Percentiles rank a stretch among this genome's conserved stretches.
Evolutionary conservation across 2,113 vertebrate species (phyloP).

Genomic region (Ondatra zibethicus): DNA sequence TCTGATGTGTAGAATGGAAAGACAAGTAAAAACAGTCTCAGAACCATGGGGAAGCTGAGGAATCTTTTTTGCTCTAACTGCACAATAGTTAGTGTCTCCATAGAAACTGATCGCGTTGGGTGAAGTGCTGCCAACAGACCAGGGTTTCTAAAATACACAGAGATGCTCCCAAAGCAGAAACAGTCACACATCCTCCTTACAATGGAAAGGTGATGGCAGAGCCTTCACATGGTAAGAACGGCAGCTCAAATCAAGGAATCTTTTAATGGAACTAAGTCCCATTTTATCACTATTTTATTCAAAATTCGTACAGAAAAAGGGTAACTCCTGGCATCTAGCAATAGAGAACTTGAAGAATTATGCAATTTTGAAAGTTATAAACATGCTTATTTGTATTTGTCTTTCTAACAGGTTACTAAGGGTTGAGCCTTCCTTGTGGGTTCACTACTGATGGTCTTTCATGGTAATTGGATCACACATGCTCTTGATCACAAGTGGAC

Average conservation of each 20-base stretch:
- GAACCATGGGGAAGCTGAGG: constrained; percentile 56
- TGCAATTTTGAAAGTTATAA: neutral
- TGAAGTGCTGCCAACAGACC: constrained; percentile 69
- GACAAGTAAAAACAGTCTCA: constrained; percentile 63
- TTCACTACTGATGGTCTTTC: neutral
- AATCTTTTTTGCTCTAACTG: constrained; percentile 41
- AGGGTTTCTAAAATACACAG: constrained; percentile 60
- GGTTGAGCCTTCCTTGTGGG: no score
- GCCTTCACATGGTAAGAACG: neutral
- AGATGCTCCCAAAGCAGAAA: constrained; percentile 55
- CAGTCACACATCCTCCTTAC: neutral
- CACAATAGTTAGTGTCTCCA: constrained; percentile 77
- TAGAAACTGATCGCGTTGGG: constrained; percentile 71
- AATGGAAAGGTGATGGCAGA: neutral
- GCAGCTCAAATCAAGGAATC: neutral
- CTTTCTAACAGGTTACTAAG: neutral
- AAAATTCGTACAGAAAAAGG: neutral
- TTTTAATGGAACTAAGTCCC: neutral
- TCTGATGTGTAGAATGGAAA: constrained; percentile 58
- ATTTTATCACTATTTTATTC: constrained; percentile 3
- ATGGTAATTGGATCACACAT: neutral
- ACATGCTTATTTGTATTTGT: neutral
- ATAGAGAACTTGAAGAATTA: neutral
- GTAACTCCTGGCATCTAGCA: neutral
- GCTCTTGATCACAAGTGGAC: neutral